Evolutionary conservation across 1,140 invertebrate genomes (phyloP).

Genomic region (Pachypsylla venusta): DNA sequence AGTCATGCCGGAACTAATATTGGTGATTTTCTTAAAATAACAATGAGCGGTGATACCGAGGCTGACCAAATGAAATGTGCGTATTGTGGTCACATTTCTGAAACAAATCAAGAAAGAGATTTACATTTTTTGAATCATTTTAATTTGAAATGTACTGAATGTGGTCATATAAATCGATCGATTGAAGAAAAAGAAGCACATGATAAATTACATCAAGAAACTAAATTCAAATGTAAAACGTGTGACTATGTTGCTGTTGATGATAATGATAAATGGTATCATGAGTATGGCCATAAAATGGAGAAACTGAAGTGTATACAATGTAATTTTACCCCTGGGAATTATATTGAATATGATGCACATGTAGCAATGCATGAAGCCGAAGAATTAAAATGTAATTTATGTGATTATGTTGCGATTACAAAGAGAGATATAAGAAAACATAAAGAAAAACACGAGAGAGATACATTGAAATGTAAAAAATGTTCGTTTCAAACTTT

Average conservation of each 20-base stretch:
- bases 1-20: background rate
- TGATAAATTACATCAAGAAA: background rate
- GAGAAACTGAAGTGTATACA: background rate
- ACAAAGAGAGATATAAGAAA: background rate
- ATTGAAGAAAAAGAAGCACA: constrained; percentile 3
- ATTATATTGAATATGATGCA: background rate
- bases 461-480: background rate
- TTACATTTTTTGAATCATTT: constrained; percentile 5
- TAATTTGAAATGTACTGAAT: constrained; percentile 4
- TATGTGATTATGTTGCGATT: background rate
- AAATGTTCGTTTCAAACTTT: background rate
- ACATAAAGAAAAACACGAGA: background rate
- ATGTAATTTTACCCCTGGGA: background rate
- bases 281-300: constrained; percentile 3
- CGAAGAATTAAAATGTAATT: background rate
- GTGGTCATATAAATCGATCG: background rate
- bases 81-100: background rate
- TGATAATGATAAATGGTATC: background rate
- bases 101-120: background rate
- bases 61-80: background rate
- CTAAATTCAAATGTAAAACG: background rate
- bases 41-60: background rate
- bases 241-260: background rate
- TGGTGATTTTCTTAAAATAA: background rate
- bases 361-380: background rate